A percentile compares a stretch with the other conserved stretches of the same genome.
Evolutionary conservation across 2,797 vertebrate genomes (phyloP).

Genomic region (Bovichtus diacanthus): DNA sequence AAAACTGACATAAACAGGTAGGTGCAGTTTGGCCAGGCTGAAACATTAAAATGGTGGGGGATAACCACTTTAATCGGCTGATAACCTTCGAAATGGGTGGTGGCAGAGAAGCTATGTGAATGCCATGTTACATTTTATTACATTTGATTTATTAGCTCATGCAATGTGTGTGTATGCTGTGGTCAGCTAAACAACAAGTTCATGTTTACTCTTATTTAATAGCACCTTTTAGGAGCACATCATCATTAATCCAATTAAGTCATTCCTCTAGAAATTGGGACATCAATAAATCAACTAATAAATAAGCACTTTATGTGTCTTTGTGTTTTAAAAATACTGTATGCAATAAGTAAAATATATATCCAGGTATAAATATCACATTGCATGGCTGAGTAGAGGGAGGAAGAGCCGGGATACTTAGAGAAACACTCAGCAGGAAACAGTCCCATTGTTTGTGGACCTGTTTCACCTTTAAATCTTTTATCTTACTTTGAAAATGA

Average conservation of each 20-base stretch:
- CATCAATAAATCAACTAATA: neutral
- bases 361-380: neutral
- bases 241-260: neutral
- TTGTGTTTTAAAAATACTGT: neutral
- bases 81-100: too few relatives aligned
- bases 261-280: neutral
- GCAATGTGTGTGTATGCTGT: neutral
- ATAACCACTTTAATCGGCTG: too few relatives aligned
- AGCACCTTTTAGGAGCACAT: neutral
- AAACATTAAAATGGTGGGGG: too few relatives aligned
- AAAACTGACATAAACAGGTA: too few relatives aligned
- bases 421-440: too few relatives aligned
- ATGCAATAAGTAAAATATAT: neutral
- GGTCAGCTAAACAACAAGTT: constrained; percentile 1
- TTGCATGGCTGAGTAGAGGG: neutral
- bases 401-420: neutral
- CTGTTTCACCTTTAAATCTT: neutral
- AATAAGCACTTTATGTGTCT: neutral
- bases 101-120: neutral
- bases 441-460: neutral
- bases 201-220: neutral
- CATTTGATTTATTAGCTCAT: constrained; percentile 3
- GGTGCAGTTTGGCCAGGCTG: too few relatives aligned
- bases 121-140: neutral
- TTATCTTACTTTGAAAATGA: neutral